Evolutionary conservation across 2,888 invertebrate species (phyloP), one percentile per base, ranked within the genome.

Genomic region (Parnassius glacialis): DNA sequence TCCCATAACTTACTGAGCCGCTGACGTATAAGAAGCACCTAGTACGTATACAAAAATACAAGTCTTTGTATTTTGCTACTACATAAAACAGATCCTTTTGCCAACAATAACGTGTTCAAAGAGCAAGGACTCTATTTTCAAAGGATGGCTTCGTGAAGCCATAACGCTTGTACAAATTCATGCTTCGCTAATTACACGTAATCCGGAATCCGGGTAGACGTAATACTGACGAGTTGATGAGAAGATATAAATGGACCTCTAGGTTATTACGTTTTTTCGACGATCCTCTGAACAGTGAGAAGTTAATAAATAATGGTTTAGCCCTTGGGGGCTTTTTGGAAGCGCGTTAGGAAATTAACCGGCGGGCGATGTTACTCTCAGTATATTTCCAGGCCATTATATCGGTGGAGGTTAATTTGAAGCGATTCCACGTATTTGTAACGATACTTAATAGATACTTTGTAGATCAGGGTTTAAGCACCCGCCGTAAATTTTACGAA

Each of bases 241-340:
- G 51, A 5, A 25, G 58, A 44, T 51, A 54, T 51, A 55, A 55
- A 57, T 57, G 57, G 42, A 48, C 20, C 47, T 48, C 10, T 7
- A 13, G 48, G 9, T 48, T 13, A 42, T 51, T 48, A 55, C 12
- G 20, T 13, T 42, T 54, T 50, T 41, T 50, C 34, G 47, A 16
- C 44, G 44, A 42, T 52, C 53, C 57, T 50, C 58, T 54, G 50
- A 58, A 54, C 57, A 45, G 52, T 44, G 52, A 25, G 20, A 16
- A 55, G 51, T 59, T 62, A 55, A 62, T 55, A 59, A 50, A 58
- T 59, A 50, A 62, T 62, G 42, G 48, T 12, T 3, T n/a, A 50
- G 45, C 59, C 51, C 58, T 51, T n/a, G 45, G 51, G 62, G 62
- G 45, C 44, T 56, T 62, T 62, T 58, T 51, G 55, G 50, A 41